Conservation (phyloP, 2,888 invertebrate species). For the Lamellibrachia satsuma region DNA sequence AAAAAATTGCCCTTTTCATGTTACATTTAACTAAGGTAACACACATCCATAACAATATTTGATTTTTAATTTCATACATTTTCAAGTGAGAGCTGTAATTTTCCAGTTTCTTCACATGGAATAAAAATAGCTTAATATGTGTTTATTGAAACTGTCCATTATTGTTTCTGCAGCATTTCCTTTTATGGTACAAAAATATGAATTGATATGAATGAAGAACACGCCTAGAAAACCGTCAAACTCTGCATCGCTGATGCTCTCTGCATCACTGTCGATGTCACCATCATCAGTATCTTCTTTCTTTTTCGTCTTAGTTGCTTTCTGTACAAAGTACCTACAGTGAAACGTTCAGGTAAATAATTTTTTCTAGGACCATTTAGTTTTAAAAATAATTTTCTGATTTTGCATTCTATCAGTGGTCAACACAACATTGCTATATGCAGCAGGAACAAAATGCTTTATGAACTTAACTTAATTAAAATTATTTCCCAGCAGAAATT, state of each 20-base stretch:
- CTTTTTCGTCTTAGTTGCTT: slow-evolving; percentile 55
- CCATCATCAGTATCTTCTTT: slow-evolving; percentile 35
- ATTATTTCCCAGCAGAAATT: no score
- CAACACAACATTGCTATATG: neutral
- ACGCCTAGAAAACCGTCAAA: slow-evolving; percentile 75
- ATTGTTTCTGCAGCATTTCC: neutral
- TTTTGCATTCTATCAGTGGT: neutral
- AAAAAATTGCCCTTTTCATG: no score
- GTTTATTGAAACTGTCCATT: no score
- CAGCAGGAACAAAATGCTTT: no score
- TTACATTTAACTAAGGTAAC: no score
- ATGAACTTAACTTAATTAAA: no score
- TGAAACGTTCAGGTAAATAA: slow-evolving; percentile 9
- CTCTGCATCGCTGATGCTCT: slow-evolving; percentile 81
- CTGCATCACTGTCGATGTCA: slow-evolving; percentile 73
- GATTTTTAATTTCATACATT: no score
- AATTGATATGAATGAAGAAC: neutral
- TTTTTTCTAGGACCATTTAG: neutral
- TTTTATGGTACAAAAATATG: neutral
- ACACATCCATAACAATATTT: no score
- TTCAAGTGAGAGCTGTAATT: no score
- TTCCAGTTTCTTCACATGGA: no score
- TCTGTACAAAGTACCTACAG: slow-evolving; percentile 59
- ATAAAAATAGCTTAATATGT: no score
- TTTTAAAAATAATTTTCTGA: neutral